Evolutionary conservation across 2,888 invertebrate genomes (phyloP), one percentile per base, ranked within the genome.

Genomic region (Amphiduros pacificus): DNA sequence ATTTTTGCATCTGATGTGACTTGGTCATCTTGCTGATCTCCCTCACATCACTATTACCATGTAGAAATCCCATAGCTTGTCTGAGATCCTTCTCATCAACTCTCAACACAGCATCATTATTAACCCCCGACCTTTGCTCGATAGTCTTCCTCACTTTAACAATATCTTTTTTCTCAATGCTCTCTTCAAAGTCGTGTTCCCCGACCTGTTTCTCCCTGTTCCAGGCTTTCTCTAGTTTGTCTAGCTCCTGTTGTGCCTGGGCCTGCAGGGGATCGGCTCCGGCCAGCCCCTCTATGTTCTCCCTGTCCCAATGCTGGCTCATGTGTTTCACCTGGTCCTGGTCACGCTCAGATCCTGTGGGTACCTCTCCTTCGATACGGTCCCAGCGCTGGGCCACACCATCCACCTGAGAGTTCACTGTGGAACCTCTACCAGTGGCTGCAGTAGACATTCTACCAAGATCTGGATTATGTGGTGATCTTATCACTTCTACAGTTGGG

Each of bases 261-360:
- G 11, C 49, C 17, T 29, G 2, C 4, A 56, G 29, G n/a, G 48
- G 56, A 17, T 56, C 49, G 5, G 20, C 28, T 26, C 55, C 22
- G 5, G 11, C 32, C 2, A 2, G 17, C 14, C 24, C 44, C 1
- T 36, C 41, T 5, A 17, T 20, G 27, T 55, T 44, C 26, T 56
- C 56, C 31, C 56, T 14, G 49, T 56, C 56, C 56, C 56, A 56
- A 28, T 56, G 56, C n/a, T 26, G 22, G 2, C 48, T 49, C 49
- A 56, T 56, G 2, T 36, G 9, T 27, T 49, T 36, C 17, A 40
- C 36, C 24, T 56, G 48, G 29, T 56, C 40, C 5, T 56, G 48
- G 20, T 56, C 48, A 11, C 9, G 28, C 17, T 24, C 11, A 17
- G 22, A 31, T 6, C 20, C 49, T 1, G 28, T 20, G 11, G 48